Evolutionary conservation across 2,797 vertebrate species (phyloP).

Genomic region (Octomys mimax): DNA sequence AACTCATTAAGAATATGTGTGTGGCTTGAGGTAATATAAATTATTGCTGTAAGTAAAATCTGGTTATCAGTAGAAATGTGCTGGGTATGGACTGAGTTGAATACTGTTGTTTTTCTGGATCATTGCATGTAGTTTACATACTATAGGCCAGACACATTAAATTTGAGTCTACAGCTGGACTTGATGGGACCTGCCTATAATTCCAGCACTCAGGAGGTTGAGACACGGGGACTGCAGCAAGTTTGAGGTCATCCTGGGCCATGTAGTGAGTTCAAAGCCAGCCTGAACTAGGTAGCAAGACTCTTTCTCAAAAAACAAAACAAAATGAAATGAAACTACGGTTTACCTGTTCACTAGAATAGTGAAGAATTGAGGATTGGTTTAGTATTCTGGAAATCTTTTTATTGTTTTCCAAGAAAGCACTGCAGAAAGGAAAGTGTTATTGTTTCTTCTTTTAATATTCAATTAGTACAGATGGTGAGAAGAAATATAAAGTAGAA

Average conservation of each 20-base stretch:
- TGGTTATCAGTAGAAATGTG: slow-evolving; percentile 40
- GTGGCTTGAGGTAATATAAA: slow-evolving; percentile 45
- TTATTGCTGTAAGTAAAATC: slow-evolving; percentile 63
- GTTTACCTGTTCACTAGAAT: slow-evolving; percentile 26
- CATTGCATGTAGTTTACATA: slow-evolving; percentile 54
- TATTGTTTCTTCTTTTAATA: slow-evolving; percentile 68
- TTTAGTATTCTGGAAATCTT: slow-evolving; percentile 61
- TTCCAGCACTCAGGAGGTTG: neutral
- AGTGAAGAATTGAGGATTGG: slow-evolving; percentile 56
- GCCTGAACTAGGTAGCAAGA: neutral
- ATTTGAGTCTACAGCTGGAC: neutral
- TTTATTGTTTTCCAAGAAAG: slow-evolving; percentile 56
- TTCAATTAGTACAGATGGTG: slow-evolving; percentile 23
- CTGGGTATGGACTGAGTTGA: slow-evolving; percentile 49
- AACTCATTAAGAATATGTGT: slow-evolving; percentile 57
- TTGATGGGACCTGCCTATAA: neutral
- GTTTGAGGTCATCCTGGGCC: neutral
- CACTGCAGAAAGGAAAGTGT: slow-evolving; percentile 37
- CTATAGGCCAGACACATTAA: slow-evolving; percentile 48
- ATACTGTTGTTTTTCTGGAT: slow-evolving; percentile 57
- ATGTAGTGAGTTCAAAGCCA: neutral
- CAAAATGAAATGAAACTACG: neutral
- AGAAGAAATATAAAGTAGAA: slow-evolving; percentile 45
- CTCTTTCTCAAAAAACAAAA: neutral
- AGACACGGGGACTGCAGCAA: neutral